Base-by-base conservation (phyloP, 2,888 invertebrate genomes). In the Odontothrips loti region DNA sequence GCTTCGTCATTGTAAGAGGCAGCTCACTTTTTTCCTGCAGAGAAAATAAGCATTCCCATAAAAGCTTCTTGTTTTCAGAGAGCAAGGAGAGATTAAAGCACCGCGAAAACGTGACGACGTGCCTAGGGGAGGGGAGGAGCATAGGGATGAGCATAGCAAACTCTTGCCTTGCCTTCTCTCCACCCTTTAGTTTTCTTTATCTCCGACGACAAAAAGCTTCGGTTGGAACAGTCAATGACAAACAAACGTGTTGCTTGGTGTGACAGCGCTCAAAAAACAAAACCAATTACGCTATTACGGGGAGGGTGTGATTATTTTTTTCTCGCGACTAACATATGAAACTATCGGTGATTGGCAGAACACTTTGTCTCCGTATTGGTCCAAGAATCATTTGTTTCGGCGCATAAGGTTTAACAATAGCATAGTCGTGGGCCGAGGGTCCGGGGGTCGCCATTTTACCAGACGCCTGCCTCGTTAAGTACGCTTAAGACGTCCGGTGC, bases 401-500 rank as follows among this genome's bases (percentile, higher is more conserved):
- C 27, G 68, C 68, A 58, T 58, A 58, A 58, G 58, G 58, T 58
- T 58, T 58, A n/a, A 68, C 27, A 20, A 68, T 68, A 68, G 68
- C 11, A 23, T 68, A n/a, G 58, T 58, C 58, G 20, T 20, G 20
- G 17, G 58, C 58, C 58, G 20, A 43, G 51, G 68, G 27, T 27
- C 68, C 68, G 68, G 68, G 27, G 34, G 34, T 43, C 6, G 34
- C 34, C 34, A 43, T 43, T 6, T 43, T 43, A 6, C 34, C 34
- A 43, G 34, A 43, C 34, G 34, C 34, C 34, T 43, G 34, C 34
- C 34, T 43, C 3, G 12, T 27, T 27, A 12, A 75, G 68, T 75
- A 75, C 68, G 68, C 68, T 23, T 75, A 75, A 27, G 68, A 75
- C 68, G 68, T 75, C 27, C 27, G 68, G 68, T 75, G 68, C 68